Evolutionary conservation across 2,113 vertebrate species (phyloP).

Genomic region (Rhabdornis inornatus): DNA sequence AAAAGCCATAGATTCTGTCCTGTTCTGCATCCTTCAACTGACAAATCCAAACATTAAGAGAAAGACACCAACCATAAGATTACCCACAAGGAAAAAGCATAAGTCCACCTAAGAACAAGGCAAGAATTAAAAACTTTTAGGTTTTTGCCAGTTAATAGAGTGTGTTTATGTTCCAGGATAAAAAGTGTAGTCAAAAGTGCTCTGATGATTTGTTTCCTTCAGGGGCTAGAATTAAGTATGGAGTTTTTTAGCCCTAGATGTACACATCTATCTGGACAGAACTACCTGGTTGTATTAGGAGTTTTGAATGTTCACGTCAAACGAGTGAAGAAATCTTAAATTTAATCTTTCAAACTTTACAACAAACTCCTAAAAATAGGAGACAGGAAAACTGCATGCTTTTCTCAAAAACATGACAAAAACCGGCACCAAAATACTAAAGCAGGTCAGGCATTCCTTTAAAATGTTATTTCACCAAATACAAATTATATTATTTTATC

Average conservation of each 20-base stretch:
- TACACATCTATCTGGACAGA: background rate
- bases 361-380: background rate
- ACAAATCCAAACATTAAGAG: background rate
- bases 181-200: background rate
- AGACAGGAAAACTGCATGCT: background rate
- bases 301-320: background rate
- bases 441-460: background rate
- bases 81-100: background rate
- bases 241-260: background rate
- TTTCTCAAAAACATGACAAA: background rate
- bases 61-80: background rate
- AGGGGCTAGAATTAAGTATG: background rate
- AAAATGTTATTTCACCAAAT: background rate
- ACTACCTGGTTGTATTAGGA: background rate
- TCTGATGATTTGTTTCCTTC: background rate
- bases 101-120: background rate
- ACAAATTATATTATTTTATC: background rate
- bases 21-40: background rate
- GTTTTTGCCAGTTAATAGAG: background rate
- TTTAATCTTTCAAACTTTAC: background rate
- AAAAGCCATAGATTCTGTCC: background rate
- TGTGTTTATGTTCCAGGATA: background rate
- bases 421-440: background rate
- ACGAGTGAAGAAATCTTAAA: background rate
- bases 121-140: background rate